phyloP scores from a whole-genome alignment of 2,888 invertebrate genomes.

The Dryadula phaetusa region DNA sequence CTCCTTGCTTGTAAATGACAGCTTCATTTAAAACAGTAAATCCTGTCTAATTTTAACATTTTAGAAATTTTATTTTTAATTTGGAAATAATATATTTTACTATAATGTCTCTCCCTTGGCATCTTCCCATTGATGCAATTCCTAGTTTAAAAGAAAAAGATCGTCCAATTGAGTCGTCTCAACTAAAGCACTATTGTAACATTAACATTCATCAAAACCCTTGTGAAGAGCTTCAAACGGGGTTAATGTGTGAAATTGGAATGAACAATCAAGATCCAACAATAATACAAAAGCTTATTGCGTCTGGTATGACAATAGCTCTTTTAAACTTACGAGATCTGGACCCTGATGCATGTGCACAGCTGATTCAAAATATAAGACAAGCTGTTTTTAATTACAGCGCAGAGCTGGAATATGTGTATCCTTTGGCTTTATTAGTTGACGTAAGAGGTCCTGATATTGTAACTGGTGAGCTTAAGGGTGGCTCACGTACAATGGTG shows the following conservation, averaged over 20 bases:
- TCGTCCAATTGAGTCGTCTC: conserved; percentile 54
- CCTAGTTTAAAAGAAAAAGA: conserved; percentile 54
- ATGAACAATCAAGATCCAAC: conserved; percentile 66
- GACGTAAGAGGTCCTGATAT: conserved; percentile 74
- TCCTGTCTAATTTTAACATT: background rate
- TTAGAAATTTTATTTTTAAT: conserved; percentile 16
- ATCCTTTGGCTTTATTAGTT: conserved; percentile 76
- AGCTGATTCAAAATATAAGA: conserved; percentile 74
- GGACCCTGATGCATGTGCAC: conserved; percentile 71
- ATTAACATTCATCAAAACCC: conserved; percentile 67
- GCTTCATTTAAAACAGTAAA: background rate
- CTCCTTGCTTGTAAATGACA: conserved; percentile 7
- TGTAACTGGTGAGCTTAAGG: conserved; percentile 72
- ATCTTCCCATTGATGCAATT: conserved; percentile 69
- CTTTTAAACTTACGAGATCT: conserved; percentile 73
- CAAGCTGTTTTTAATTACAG: conserved; percentile 80
- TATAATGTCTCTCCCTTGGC: conserved; percentile 74
- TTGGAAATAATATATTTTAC: conserved; percentile 16
- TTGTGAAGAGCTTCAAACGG: conserved; percentile 75
- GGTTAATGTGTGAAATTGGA: conserved; percentile 77
- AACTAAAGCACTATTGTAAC: conserved; percentile 69
- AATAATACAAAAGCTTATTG: conserved; percentile 73
- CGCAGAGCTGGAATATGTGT: conserved; percentile 74
- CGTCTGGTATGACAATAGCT: conserved; percentile 77
- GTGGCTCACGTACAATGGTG: conserved; percentile 64